These are phyloP conservation scores for Cheilosia scutellata DNA, from an alignment of 2,888 invertebrate species.

Conservation along the genomic window DNA sequence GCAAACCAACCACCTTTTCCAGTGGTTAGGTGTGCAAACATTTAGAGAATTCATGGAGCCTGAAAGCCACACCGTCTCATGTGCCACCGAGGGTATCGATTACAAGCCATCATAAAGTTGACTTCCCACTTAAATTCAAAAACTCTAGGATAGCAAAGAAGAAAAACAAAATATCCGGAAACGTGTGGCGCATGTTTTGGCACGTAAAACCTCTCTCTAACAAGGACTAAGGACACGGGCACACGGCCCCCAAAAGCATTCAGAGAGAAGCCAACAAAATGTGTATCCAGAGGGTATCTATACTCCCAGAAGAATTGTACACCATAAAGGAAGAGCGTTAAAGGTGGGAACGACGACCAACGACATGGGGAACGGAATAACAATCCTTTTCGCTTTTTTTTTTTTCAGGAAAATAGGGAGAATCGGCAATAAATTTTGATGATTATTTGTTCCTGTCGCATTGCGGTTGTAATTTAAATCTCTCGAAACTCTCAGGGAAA, in stretches of 20 bases:
- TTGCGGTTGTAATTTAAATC: constrained; percentile 77
- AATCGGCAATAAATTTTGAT: constrained; percentile 73
- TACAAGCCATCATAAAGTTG: constrained; percentile 45
- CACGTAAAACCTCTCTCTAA: constrained; percentile 57
- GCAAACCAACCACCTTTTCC: constrained; percentile 23
- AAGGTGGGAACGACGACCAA: constrained; percentile 27
- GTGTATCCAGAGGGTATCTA: constrained; percentile 4
- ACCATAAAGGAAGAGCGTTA: constrained; percentile 34
- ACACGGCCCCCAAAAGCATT: constrained; percentile 42
- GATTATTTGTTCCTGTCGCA: constrained; percentile 77
- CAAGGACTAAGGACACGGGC: constrained; percentile 40
- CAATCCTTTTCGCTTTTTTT: constrained; percentile 63
- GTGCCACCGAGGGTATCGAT: constrained; percentile 45
- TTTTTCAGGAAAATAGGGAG: constrained; percentile 43
- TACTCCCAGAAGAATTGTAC: constrained; percentile 22
- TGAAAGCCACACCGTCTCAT: constrained; percentile 18
- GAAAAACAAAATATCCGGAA: constrained; percentile 25
- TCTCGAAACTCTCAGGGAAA: constrained; percentile 67
- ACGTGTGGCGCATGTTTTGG: constrained; percentile 66
- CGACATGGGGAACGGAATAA: constrained; percentile 32
- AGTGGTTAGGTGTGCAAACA: constrained; percentile 35
- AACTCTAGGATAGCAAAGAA: constrained; percentile 5
- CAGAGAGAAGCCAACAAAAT: constrained; percentile 36
- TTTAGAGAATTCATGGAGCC: constrained; percentile 38
- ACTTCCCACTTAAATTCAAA: constrained; percentile 25